Evolutionary conservation across 1,140 invertebrate species (phyloP).

Genomic region (Diorhabda elongata): DNA sequence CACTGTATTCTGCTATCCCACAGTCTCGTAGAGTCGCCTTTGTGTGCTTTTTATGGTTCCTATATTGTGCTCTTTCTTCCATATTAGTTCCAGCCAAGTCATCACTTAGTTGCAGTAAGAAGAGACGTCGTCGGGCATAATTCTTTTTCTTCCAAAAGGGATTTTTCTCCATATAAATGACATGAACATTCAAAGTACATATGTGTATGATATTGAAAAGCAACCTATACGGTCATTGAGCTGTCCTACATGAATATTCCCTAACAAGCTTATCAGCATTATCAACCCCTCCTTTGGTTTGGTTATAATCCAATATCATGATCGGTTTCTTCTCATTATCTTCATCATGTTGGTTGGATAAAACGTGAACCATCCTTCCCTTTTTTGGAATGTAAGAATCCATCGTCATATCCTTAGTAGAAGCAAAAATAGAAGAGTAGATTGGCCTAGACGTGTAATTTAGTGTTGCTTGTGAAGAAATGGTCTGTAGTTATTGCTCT

Average conservation of each 20-base stretch:
- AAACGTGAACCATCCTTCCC: constrained; percentile 30
- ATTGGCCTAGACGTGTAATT: constrained; percentile 4
- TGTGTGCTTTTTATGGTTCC: no score
- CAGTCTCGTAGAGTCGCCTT: no score
- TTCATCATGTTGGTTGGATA: constrained; percentile 34
- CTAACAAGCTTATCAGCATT: constrained; percentile 21
- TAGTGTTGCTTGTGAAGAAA: constrained; percentile 19
- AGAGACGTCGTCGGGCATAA: not conserved
- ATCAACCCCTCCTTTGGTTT: constrained; percentile 23
- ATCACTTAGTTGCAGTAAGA: not conserved
- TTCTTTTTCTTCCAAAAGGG: constrained; percentile 24
- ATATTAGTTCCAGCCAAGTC: not conserved
- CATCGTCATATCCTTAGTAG: constrained; percentile 31
- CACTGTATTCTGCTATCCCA: no score
- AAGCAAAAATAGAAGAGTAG: constrained; percentile 32
- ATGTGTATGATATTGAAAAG: constrained; percentile 31
- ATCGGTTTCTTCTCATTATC: constrained; percentile 15
- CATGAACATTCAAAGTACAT: constrained; percentile 23
- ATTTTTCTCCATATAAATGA: constrained; percentile 23
- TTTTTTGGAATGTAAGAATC: constrained; percentile 35
- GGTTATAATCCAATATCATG: constrained; percentile 5
- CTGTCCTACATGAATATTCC: constrained; percentile 25
- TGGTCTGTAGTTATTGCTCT: constrained; percentile 20
- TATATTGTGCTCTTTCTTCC: no score
- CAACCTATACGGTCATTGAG: constrained; percentile 26